Evolutionary conservation across 1,140 invertebrate species (phyloP).

Genomic region (Brachionus asplanchnoidis): DNA sequence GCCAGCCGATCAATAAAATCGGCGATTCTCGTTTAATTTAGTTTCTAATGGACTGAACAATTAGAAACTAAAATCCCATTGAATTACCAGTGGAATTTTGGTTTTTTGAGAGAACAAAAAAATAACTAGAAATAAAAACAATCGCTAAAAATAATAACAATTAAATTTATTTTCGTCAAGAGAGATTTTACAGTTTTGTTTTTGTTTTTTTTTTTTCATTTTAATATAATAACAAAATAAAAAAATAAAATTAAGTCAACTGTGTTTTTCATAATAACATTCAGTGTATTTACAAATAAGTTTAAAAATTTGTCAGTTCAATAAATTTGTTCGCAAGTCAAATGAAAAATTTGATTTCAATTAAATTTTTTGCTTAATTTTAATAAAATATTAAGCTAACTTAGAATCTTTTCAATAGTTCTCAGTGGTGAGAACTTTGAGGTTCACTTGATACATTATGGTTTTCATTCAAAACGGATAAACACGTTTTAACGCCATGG

Average conservation of each 20-base stretch:
- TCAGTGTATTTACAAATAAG: background rate
- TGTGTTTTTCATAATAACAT: background rate
- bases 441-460: background rate
- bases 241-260: background rate
- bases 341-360: background rate
- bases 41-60: too few species aligned
- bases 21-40: too few species aligned
- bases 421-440: background rate
- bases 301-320: background rate
- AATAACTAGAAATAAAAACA: background rate
- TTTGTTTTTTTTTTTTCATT: background rate
- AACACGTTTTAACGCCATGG: background rate
- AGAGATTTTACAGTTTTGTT: background rate
- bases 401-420: background rate
- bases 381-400: background rate
- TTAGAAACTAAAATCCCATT: background rate
- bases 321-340: background rate
- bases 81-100: background rate
- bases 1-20: too few species aligned
- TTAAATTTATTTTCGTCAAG: background rate
- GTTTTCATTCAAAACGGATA: constrained; percentile 20
- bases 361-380: background rate
- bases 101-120: background rate
- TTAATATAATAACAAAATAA: background rate
- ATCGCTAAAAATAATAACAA: background rate